These are phyloP conservation scores for Andrena haemorrhoa DNA, from an alignment of 2,888 invertebrate species.

Conservation along the genomic window DNA sequence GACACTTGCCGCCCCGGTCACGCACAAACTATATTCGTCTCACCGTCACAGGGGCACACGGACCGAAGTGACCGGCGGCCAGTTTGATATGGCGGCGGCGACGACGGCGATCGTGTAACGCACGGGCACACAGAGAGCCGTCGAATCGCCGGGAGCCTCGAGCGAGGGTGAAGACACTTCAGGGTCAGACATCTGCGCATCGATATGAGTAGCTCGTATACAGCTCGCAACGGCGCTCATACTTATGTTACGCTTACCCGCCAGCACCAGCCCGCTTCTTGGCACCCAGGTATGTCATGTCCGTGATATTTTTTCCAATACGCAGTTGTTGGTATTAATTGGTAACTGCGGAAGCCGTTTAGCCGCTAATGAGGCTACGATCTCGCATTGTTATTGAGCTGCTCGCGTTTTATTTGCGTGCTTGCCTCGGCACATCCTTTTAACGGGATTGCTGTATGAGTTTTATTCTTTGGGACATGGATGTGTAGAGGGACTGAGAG, in stretches of 20 bases:
- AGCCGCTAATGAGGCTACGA: constrained; percentile 16
- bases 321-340: constrained; percentile 48
- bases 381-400: not conserved
- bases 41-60: constrained; percentile 57
- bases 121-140: constrained; percentile 46
- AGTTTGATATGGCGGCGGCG: constrained; percentile 14
- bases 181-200: constrained; percentile 82
- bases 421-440: too few relatives aligned
- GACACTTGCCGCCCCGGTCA: constrained; percentile 80
- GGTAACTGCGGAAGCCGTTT: constrained; percentile 41
- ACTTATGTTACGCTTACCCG: constrained; percentile 73
- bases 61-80: constrained; percentile 29
- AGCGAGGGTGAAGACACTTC: constrained; percentile 78
- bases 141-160: constrained; percentile 44
- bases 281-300: constrained; percentile 44
- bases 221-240: constrained; percentile 68
- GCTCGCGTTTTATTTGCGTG: too few relatives aligned
- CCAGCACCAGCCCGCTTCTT: constrained; percentile 36
- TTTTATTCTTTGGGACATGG: too few relatives aligned
- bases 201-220: constrained; percentile 80
- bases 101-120: constrained; percentile 41
- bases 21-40: constrained; percentile 83
- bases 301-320: constrained; percentile 59
- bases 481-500: too few relatives aligned
- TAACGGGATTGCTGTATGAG: too few relatives aligned